Base-by-base conservation (phyloP, 2,888 invertebrate genomes). In the Psylliodes chrysocephalus region DNA sequence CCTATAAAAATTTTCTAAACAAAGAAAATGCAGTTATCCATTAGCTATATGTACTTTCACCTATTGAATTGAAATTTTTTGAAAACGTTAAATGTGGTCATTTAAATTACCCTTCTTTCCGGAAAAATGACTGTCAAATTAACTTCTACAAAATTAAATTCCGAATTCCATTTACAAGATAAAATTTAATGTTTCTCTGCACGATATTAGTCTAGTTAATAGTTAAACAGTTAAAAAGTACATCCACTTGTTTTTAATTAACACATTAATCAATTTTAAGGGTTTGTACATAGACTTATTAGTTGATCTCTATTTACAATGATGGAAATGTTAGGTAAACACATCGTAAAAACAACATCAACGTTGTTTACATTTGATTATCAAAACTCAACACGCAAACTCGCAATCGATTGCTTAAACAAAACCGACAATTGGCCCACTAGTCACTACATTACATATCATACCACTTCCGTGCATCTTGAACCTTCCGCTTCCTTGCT, bases 381-480 rank as follows among this genome's bases (percentile, higher is more conserved):
- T 40, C 25, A 25, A 12, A 52, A 52, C 52, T 54, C 15, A 42
- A 25, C 40, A 54, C 54, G 54, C 54, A 54, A 54, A 54, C 54
- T 40, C 54, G 54, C 8, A 19, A 54, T 54, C 54, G 54, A 54
- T 54, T 54, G 38, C 35, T 40, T 28, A 54, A 54, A 54, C 25
- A 54, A 54, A 54, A 54, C 54, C 40, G 40, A 19, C 25, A n/a
- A 54, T 54, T 54, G 54, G 54, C 42, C 8, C 54, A 40, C 22
- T 54, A 54, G 54, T 40, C 54, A 40, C 25, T 38, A 52, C 14
- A 22, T 35, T 49, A 17, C 30, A 12, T 52, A 33, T 33, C 14
- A n/a, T 22, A 33, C 17, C 1, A 18, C 14, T 33, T 25, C 52
- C 19, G 52, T 35, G 33, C 8, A 3, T 35, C 6, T 19, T 7